A percentile compares a stretch with the other conserved stretches of the same genome.
phyloP scores from a whole-genome alignment of 2,113 vertebrate genomes.

The Hirundichthys speculiger region DNA sequence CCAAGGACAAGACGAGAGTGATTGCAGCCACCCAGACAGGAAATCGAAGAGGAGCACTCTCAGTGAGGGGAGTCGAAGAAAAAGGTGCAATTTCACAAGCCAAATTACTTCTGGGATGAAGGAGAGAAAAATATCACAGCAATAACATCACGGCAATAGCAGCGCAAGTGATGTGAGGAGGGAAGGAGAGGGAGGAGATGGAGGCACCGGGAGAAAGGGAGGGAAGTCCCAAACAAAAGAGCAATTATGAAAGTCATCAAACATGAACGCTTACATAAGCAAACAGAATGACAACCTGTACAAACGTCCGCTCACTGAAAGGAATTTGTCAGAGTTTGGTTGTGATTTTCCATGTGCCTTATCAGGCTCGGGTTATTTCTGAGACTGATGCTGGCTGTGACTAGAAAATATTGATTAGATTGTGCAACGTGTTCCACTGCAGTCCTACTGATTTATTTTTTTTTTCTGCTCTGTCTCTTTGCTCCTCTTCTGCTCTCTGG shows the following conservation, averaged over 20 bases:
- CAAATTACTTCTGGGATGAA: conserved; percentile 81
- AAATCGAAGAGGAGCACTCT: conserved; percentile 79
- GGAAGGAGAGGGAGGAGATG: conserved; percentile 26
- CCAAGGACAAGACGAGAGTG: conserved; percentile 77
- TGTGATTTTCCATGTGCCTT: conserved; percentile 41
- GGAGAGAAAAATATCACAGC: conserved; percentile 77
- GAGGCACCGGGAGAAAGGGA: conserved; percentile 31
- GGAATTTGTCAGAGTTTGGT: conserved; percentile 31
- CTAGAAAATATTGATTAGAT: conserved; percentile 71
- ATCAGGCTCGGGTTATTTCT: conserved; percentile 65
- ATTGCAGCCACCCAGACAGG: conserved; percentile 80
- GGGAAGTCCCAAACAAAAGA: conserved; percentile 65
- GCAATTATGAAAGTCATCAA: conserved; percentile 68
- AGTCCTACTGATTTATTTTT: conserved; percentile 58
- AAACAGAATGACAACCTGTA: conserved; percentile 45
- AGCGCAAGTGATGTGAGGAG: conserved; percentile 45
- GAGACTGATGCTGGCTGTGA: conserved; percentile 59
- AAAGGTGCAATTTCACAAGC: conserved; percentile 79
- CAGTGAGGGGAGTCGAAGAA: conserved; percentile 52
- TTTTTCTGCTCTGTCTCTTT: conserved; percentile 26
- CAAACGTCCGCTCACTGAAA: conserved; percentile 23
- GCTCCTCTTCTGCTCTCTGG: conserved; percentile 53
- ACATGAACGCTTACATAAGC: conserved; percentile 47
- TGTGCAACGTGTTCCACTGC: conserved; percentile 71
- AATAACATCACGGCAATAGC: conserved; percentile 59